These are phyloP conservation scores for Hylia prasina DNA, from an alignment of 2,113 vertebrate genomes.

Conservation along the genomic window DNA sequence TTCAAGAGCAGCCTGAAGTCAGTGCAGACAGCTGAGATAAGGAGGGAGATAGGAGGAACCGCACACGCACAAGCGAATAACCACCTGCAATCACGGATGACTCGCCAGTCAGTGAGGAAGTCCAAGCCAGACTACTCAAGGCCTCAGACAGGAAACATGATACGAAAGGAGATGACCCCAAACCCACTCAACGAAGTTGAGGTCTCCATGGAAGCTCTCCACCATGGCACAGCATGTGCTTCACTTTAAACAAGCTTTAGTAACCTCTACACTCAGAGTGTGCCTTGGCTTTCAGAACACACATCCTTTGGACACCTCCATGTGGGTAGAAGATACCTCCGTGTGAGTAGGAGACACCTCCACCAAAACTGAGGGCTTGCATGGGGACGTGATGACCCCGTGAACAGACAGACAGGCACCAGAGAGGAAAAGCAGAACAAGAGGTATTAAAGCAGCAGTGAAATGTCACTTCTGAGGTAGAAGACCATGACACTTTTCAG, in stretches of 20 bases:
- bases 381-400: rapidly evolving
- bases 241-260: background rate
- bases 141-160: background rate
- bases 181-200: background rate
- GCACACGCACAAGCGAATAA: background rate
- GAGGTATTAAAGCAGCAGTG: background rate
- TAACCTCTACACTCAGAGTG: background rate
- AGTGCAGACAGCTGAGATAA: background rate
- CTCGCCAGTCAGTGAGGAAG: background rate
- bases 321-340: rapidly evolving
- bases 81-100: background rate
- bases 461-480: background rate
- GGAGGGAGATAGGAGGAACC: conserved; percentile 5
- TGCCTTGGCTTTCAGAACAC: background rate
- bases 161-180: background rate
- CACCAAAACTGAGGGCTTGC: background rate
- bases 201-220: background rate
- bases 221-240: rapidly evolving
- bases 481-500: background rate
- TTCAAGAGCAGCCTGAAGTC: background rate
- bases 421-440: background rate
- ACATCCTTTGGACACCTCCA: rapidly evolving
- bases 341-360: rapidly evolving
- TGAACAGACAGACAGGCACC: background rate
- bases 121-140: background rate